These are phyloP conservation scores for Lipophrys pholis DNA, from an alignment of 2,113 vertebrate species.

Conservation along the genomic window DNA sequence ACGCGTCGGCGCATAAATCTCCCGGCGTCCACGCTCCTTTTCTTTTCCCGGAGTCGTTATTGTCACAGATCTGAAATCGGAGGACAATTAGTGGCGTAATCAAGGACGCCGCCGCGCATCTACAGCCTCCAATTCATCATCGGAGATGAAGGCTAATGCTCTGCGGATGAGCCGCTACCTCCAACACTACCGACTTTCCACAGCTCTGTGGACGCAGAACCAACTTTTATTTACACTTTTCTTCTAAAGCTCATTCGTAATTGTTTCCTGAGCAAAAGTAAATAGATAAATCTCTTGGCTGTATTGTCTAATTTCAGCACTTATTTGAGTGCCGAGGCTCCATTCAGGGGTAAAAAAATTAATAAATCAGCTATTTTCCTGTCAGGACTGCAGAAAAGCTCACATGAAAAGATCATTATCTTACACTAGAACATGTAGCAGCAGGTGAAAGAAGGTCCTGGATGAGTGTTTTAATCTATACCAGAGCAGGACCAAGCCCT, in stretches of 20 bases:
- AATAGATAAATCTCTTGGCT: no score
- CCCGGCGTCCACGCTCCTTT: background rate
- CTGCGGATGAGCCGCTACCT: slow-evolving; percentile 29
- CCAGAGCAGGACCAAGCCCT: no score
- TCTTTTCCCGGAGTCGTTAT: slow-evolving; percentile 18
- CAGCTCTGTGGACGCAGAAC: background rate
- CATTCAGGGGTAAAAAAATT: slow-evolving; percentile 49
- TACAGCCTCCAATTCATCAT: slow-evolving; percentile 27
- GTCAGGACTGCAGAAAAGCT: slow-evolving; percentile 20
- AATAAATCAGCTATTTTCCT: background rate
- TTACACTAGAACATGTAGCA: slow-evolving; percentile 42
- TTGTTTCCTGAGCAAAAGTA: slow-evolving; percentile 23
- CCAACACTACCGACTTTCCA: background rate
- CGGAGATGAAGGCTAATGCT: slow-evolving; percentile 22
- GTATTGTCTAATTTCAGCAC: no score
- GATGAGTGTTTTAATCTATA: no score
- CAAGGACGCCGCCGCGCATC: background rate
- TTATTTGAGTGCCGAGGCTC: background rate
- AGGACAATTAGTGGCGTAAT: slow-evolving; percentile 45
- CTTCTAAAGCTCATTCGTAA: background rate
- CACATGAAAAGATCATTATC: slow-evolving; percentile 43
- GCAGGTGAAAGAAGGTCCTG: slow-evolving; percentile 39
- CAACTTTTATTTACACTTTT: background rate
- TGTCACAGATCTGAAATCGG: slow-evolving; percentile 35
- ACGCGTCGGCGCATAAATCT: slow-evolving; percentile 4